Evolutionary conservation across 1,140 invertebrate species (phyloP).

Genomic region (Tetramorium alpestre): DNA sequence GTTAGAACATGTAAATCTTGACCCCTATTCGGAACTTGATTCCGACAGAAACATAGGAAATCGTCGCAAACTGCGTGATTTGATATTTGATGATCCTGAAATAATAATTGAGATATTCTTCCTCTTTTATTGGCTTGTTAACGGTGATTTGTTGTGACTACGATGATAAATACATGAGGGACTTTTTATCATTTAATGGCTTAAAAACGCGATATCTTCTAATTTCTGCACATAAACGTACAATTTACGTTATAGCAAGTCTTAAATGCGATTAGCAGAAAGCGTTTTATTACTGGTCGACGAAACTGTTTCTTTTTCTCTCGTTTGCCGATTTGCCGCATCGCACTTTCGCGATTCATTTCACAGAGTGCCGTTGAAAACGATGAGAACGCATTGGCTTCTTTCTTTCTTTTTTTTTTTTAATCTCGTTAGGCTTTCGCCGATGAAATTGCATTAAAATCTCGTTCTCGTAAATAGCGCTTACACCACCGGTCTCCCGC

Average conservation of each 20-base stretch:
- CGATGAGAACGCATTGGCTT: background rate
- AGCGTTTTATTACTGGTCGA: background rate
- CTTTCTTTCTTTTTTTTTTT: background rate
- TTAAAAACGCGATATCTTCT: background rate
- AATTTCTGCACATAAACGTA: background rate
- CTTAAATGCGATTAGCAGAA: constrained; percentile 31
- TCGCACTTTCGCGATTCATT: constrained; percentile 30
- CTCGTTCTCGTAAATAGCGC: constrained; percentile 23
- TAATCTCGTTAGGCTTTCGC: constrained; percentile 24
- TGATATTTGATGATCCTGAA: constrained; percentile 14
- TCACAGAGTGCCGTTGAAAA: constrained; percentile 23
- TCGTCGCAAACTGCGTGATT: constrained; percentile 51
- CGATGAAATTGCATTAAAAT: constrained; percentile 46
- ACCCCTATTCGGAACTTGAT: constrained; percentile 73
- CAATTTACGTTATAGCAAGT: background rate
- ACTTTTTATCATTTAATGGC: background rate
- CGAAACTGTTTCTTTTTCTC: background rate
- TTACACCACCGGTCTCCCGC: background rate
- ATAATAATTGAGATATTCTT: constrained; percentile 8
- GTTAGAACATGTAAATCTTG: constrained; percentile 75
- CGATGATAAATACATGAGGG: background rate
- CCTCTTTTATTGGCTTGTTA: background rate
- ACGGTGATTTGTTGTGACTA: background rate
- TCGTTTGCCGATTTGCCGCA: background rate
- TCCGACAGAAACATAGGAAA: constrained; percentile 61